Base-by-base conservation (phyloP, 2,888 invertebrate genomes). In the Mycalesis mineus region DNA sequence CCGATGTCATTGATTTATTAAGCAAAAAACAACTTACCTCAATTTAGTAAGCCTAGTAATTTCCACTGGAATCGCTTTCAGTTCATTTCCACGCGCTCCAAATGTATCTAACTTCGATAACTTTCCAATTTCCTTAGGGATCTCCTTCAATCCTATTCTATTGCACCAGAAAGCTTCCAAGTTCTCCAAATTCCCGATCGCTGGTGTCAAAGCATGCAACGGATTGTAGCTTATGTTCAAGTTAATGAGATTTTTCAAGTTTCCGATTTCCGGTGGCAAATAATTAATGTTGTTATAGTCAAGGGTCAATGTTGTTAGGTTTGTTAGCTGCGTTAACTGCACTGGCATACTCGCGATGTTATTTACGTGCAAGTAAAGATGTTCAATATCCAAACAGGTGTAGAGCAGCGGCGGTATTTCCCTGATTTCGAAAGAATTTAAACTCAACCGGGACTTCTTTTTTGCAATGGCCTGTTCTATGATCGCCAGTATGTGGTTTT, bases 121-220 rank as follows among this genome's bases (percentile, higher is more conserved):
- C 68, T 91, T 91, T 0, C 92, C 91, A 47, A 94, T 91, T 75
- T 93, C 92, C 47, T 88, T 85, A 0, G 94, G 93, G 49, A 94
- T 83, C 63, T 84, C 82, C 13, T 77, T 76, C 17, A 94, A 73
- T 3, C 91, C 91, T 74, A 84, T 89, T 64, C 77, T 91, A 69
- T 94, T 94, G 71, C 93, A 93, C 94, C 94, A 94, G 65, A 94
- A 90, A 1, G 91, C 91, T 73, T 94, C 92, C 51, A 94, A 75
- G 63, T 88, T 88, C 41, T 86, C 89, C 47, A 94, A 78, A 47
- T 91, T 84, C 3, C 92, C 92, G 58, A 94, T 91, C 71, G 92
- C 91, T 8, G 91, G 88, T 33, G 92, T 91, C 54, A 94, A 75
- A 31, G 78, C 80, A 58, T 84, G 80, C 45, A 94, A 82, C 7